Conservation (phyloP, 2,113 vertebrate species). For the Mungos mungo region DNA sequence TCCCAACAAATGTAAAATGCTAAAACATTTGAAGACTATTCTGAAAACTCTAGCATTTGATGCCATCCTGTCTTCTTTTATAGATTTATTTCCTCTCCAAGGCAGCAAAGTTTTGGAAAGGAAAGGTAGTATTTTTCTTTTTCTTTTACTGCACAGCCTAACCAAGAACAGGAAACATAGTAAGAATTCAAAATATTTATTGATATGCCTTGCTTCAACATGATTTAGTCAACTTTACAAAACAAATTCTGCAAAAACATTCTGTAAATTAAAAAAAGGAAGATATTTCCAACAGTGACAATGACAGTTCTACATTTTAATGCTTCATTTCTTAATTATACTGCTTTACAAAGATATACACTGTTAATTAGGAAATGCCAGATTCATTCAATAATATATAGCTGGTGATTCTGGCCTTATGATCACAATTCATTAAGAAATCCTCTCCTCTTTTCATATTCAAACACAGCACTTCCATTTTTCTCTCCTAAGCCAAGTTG, state of each 20-base stretch:
- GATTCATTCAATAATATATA: background rate
- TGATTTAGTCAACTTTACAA: slow-evolving; percentile 22
- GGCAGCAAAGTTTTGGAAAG: background rate
- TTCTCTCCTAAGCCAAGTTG: slow-evolving; percentile 18
- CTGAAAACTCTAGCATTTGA: background rate
- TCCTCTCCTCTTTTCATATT: background rate
- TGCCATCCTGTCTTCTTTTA: background rate
- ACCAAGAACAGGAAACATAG: background rate
- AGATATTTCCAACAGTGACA: background rate
- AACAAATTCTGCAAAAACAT: background rate
- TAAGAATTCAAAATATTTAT: slow-evolving; percentile 1
- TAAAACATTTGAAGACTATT: background rate
- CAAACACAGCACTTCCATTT: background rate
- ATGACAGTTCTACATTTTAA: background rate
- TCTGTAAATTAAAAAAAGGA: background rate
- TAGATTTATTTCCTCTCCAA: background rate
- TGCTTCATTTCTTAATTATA: slow-evolving; percentile 25
- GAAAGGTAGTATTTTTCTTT: background rate
- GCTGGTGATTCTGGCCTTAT: background rate
- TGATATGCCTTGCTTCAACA: background rate
- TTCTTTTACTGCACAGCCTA: background rate
- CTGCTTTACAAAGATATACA: background rate
- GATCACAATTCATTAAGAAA: slow-evolving; percentile 51
- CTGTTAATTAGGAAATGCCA: background rate
- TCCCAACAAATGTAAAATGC: background rate